Evolutionary conservation across 1,140 invertebrate species (phyloP).

Genomic region (Alviniconcha marisindica): DNA sequence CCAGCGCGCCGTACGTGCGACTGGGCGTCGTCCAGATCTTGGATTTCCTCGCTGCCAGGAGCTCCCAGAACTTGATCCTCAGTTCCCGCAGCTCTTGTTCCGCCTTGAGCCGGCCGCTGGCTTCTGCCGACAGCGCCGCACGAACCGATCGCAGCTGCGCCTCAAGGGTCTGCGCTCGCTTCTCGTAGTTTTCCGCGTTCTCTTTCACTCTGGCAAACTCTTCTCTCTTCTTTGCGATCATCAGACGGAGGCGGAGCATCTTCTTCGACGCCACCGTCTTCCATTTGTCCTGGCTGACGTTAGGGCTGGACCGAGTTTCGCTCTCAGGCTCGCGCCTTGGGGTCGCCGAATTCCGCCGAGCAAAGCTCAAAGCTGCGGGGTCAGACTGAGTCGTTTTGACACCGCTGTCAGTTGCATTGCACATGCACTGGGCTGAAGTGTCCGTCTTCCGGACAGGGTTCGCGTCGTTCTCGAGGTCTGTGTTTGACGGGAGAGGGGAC

Average conservation of each 20-base stretch:
- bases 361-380: no score
- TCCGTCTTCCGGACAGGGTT: neutral
- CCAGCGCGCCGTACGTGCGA: no score
- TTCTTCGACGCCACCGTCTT: conserved; percentile 13
- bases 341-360: no score
- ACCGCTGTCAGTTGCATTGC: neutral
- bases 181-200: conserved; percentile 19
- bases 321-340: no score
- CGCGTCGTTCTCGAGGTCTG: neutral
- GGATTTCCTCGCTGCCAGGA: neutral
- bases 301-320: neutral
- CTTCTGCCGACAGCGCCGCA: neutral
- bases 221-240: conserved; percentile 26
- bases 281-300: conserved; percentile 7
- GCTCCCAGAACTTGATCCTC: conserved; percentile 32
- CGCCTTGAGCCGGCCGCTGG: neutral
- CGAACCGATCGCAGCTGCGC: neutral
- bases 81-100: conserved; percentile 14
- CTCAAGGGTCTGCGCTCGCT: neutral
- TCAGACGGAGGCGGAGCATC: conserved; percentile 14
- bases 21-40: neutral
- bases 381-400: no score
- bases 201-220: neutral
- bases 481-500: neutral
- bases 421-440: neutral